Conservation (phyloP, 2,797 vertebrate species). For the Epinephelus malabaricus region DNA sequence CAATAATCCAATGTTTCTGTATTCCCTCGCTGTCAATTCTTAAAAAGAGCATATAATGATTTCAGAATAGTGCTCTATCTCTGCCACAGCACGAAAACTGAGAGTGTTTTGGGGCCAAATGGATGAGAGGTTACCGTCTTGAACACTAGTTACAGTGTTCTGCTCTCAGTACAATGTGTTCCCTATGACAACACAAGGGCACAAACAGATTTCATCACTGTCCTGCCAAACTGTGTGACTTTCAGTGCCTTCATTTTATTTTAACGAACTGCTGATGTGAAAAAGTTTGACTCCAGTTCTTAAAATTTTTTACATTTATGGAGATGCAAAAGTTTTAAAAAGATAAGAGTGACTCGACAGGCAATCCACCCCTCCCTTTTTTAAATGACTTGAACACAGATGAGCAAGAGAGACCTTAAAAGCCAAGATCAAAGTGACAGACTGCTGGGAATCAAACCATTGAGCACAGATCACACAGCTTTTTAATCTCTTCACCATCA, state of each 20-base stretch:
- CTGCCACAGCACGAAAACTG: conserved; percentile 15
- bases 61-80: neutral
- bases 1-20: conserved; percentile 17
- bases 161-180: conserved; percentile 46
- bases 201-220: conserved; percentile 45
- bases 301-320: conserved; percentile 13
- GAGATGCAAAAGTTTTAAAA: neutral
- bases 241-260: conserved; percentile 12
- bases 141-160: conserved; percentile 22
- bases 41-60: conserved; percentile 18
- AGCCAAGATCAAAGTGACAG: conserved; percentile 34
- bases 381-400: conserved; percentile 25
- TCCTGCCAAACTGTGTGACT: conserved; percentile 2
- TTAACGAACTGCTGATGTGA: conserved; percentile 7
- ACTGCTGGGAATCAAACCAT: conserved; percentile 35
- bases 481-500: conserved; percentile 31
- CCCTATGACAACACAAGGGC: conserved; percentile 37
- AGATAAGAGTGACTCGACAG: conserved; percentile 2
- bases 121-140: conserved; percentile 23
- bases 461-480: conserved; percentile 39
- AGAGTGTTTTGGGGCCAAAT: conserved; percentile 27
- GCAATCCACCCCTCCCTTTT: conserved; percentile 6
- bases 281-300: neutral
- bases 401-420: conserved; percentile 24
- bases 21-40: conserved; percentile 22